Conservation (phyloP, 2,797 vertebrate species). For the Eulemur albifrons region DNA sequence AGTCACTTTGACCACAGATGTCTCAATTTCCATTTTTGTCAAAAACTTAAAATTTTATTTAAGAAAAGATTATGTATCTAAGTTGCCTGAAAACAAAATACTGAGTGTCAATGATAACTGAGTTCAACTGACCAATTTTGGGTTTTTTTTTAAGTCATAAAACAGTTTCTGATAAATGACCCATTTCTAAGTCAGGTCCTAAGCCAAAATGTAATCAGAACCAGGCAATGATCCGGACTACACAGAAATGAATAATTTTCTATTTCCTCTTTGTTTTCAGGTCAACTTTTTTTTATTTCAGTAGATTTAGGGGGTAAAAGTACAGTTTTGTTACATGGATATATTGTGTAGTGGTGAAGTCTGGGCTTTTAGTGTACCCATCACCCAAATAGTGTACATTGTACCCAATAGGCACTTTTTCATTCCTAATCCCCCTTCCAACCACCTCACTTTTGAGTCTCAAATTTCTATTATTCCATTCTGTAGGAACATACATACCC, state of each 20-base stretch:
- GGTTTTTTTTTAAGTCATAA: neutral
- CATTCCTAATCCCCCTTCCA: neutral
- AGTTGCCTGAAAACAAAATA: slow-evolving; percentile 1
- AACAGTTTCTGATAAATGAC: neutral
- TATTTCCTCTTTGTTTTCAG: neutral
- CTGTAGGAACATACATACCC: neutral
- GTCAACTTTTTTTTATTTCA: neutral
- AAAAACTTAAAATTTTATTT: slow-evolving; percentile 12
- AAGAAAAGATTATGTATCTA: neutral
- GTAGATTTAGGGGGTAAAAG: neutral
- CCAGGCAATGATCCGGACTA: neutral
- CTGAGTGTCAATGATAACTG: neutral
- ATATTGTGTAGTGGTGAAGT: neutral
- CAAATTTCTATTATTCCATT: neutral
- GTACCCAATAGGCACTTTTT: neutral
- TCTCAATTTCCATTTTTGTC: neutral
- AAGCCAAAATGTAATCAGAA: neutral
- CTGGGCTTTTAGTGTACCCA: neutral
- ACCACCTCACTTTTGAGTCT: neutral
- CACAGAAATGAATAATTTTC: neutral
- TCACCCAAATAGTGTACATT: neutral
- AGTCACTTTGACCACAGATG: neutral
- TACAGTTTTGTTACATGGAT: neutral
- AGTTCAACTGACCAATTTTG: neutral
- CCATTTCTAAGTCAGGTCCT: neutral